These are phyloP conservation scores for Sciurus carolinensis DNA, from an alignment of 2,797 vertebrate genomes.

Conservation along the genomic window DNA sequence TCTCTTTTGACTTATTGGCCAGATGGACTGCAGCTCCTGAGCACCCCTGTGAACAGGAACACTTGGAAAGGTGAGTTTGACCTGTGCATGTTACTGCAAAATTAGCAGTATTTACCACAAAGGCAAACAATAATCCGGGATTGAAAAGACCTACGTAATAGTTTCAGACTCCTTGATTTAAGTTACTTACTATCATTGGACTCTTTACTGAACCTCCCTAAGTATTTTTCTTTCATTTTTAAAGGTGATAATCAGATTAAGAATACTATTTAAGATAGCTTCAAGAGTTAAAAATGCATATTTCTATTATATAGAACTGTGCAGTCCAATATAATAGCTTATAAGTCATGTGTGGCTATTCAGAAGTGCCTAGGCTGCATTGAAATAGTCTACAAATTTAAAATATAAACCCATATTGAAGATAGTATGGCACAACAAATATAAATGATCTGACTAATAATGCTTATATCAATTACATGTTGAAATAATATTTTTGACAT, in stretches of 20 bases:
- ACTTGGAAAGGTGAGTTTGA: background rate
- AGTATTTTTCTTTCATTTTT: slow-evolving; percentile 15
- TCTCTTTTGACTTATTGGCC: background rate
- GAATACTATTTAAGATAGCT: background rate
- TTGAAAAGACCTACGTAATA: background rate
- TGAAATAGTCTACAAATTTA: background rate
- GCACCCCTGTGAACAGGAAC: no score
- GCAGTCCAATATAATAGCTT: background rate
- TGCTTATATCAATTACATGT: background rate
- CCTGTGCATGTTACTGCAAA: background rate
- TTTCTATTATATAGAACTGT: background rate
- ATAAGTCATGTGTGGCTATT: background rate
- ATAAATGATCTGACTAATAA: background rate
- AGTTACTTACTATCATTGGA: background rate
- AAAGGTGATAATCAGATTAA: slow-evolving; percentile 16
- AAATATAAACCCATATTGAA: background rate
- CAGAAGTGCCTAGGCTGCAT: background rate
- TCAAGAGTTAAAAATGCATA: slow-evolving; percentile 14
- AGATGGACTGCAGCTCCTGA: background rate
- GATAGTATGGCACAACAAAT: background rate
- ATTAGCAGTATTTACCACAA: background rate
- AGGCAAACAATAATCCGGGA: background rate
- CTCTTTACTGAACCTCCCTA: background rate
- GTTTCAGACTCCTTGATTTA: background rate
- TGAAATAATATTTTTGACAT: slow-evolving; percentile 31